phyloP scores from a whole-genome alignment of 2,888 invertebrate species.

The Zaprionus obscuricornis region DNA sequence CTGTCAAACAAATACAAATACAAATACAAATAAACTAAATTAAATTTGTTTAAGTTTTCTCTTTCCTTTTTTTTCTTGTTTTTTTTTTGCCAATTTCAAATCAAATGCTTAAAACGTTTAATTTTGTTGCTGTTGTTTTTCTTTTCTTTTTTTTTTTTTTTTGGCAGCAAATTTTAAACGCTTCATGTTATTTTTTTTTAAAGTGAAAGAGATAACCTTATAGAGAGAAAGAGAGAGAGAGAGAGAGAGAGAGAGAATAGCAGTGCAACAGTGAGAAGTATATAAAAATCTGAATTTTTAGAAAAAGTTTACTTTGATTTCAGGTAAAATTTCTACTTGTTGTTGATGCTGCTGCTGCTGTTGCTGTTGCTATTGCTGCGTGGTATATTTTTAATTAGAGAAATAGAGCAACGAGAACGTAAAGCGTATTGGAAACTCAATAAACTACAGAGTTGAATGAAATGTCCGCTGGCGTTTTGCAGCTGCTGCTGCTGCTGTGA shows the following conservation, averaged over 20 bases:
- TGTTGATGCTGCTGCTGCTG: slow-evolving; percentile 9
- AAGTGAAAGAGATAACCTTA: no score
- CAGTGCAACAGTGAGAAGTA: no score
- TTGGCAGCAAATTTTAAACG: slow-evolving; percentile 1
- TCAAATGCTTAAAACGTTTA: slow-evolving; percentile 7
- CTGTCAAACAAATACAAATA: slow-evolving; percentile 18
- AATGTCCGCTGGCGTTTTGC: slow-evolving; percentile 32
- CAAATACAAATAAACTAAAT: slow-evolving; percentile 23
- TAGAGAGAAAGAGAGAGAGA: not conserved
- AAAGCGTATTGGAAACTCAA: slow-evolving; percentile 17
- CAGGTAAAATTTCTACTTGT: slow-evolving; percentile 3
- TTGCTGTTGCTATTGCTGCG: slow-evolving; percentile 10
- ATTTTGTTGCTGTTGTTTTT: no score
- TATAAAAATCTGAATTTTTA: slow-evolving; percentile 5
- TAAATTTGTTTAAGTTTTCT: slow-evolving; percentile 9
- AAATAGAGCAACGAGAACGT: slow-evolving; percentile 2
- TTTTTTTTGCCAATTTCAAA: no score
- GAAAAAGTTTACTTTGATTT: slow-evolving; percentile 8
- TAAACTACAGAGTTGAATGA: slow-evolving; percentile 24
- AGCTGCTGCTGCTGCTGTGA: slow-evolving; percentile 21
- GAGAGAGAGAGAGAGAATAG: no score
- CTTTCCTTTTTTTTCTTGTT: not conserved
- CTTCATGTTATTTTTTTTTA: not conserved
- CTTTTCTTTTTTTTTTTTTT: no score
- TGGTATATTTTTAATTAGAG: slow-evolving; percentile 63